Base-by-base conservation (phyloP, 92 coral and sea anemone species). In the Porites lobata region DNA sequence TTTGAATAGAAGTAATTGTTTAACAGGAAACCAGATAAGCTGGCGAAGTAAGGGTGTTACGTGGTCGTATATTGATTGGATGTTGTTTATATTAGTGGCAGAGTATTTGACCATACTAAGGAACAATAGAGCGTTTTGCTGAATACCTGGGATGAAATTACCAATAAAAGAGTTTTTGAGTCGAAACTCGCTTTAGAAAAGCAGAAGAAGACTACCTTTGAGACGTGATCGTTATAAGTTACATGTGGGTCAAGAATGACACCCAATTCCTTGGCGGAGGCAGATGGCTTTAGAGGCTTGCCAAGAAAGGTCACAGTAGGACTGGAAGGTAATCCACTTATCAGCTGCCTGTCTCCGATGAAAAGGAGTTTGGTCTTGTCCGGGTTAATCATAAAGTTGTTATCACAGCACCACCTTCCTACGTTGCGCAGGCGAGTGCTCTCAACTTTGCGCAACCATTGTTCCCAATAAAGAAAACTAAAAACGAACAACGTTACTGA, bases 261-360 rank as follows among this genome's bases (percentile, higher is more conserved):
- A 32, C 85, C 92, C 72, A 89, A 73, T 22, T 89, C 89, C 17
- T 72, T 84, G 47, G 92, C 92, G 51, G 85, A 76, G 65, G 24
- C 59, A 17, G 24, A 18, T n/a, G 88, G 88, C 47, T 32, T 54
- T 15, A 84, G 63, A 22, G 62, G 20, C 58, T 72, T 83, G 43
- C 91, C 94, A 62, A 90, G 58, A 74, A 89, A 77, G 11, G 85
- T 38, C 47, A 38, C 47, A 38, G 47, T 38, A 38, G 47, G 47
- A 38, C 5, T 38, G 47, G 6, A 38, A 38, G 47, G 47, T 38
- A 38, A 38, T 38, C 47, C 47, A 38, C 6, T 38, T 4, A 38
- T 38, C 5, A 38, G 47, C 47, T 38, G 47, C 47, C 47, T 38
- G 47, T 3, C 6, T 38, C 47, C 47, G 6, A 38, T 38, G 47